Evolutionary conservation across 2,888 invertebrate genomes (phyloP), one percentile per base, ranked within the genome.

Genomic region (Andrena bucephala): DNA sequence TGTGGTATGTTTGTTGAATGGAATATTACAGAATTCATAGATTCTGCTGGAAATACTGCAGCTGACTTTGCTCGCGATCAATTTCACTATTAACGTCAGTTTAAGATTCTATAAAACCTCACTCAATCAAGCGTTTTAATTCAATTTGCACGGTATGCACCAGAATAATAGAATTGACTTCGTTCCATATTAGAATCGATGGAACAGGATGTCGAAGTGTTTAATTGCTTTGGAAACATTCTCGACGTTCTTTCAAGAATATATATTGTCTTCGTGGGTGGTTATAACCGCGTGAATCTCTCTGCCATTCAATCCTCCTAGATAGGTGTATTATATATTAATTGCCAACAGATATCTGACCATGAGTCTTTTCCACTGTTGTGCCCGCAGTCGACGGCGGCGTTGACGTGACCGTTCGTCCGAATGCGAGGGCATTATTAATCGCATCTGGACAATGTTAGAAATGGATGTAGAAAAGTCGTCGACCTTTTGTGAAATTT

Each of bases 391-490:
- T 36, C 13, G 20, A 24, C 24, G 57, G 20, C 8, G 1, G 10
- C 57, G 57, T 27, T 24, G 24, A 57, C 24, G 10, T 27, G 27
- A 10, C 24, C 0, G 10, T 57, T 24, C 57, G 20, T 27, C 24
- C 86, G 85, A 91, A 89, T 87, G 90, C 90, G 90, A 90, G 89
- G 91, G 89, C 90, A 90, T 92, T 90, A 91, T 91, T 92, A 90
- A 10, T 33, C 89, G 83, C 85, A 83, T 33, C 20, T 52, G 20
- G 2, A 20, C 20, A 20, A 20, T 52, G 52, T 52, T 52, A 52
- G n/a, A 52, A 52, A 20, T 42, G 4, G 5, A 16, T 16, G 52
- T 52, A 52, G 20, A 52, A 20, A 52, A 20, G 52, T 52, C 52
- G 20, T 20, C 8, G 52, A 52, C 52, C 52, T 20, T 52, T 16